Percentiles rank a stretch among this genome's conserved stretches.
These are phyloP conservation scores for Meghimatium bilineatum DNA, from an alignment of 2,888 invertebrate genomes.

Conservation along the genomic window DNA sequence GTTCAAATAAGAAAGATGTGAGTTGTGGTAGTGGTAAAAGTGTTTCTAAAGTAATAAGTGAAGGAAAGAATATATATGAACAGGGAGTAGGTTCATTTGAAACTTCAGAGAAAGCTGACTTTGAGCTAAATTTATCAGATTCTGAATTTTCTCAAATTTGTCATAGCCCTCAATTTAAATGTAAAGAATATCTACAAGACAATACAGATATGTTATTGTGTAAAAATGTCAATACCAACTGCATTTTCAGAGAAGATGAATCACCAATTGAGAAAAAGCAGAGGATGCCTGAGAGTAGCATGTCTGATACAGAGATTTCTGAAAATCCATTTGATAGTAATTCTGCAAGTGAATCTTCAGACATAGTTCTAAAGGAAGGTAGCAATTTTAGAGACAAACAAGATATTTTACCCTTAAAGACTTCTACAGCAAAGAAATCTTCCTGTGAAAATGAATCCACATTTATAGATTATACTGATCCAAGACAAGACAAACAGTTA, in stretches of 20 bases:
- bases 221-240: not conserved
- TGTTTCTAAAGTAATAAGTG: not conserved
- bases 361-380: no score
- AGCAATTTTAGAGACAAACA: not conserved
- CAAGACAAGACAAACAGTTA: not conserved
- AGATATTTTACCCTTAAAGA: not conserved
- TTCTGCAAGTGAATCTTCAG: not conserved
- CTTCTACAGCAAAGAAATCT: not conserved
- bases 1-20: not conserved
- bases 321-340: slow-evolving; percentile 3
- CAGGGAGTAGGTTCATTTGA: not conserved
- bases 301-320: not conserved
- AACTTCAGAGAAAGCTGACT: slow-evolving; percentile 4
- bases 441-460: slow-evolving; percentile 24
- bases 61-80: not conserved
- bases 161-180: not conserved
- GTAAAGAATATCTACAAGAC: not conserved
- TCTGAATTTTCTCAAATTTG: slow-evolving; percentile 18
- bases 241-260: not conserved
- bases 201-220: not conserved
- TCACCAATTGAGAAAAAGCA: not conserved
- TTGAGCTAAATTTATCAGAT: slow-evolving; percentile 36
- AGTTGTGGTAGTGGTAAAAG: not conserved
- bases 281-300: not conserved
- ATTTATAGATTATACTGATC: not conserved